Percentiles rank a stretch among this genome's conserved stretches.
phyloP scores from a whole-genome alignment of 1,140 invertebrate species.

The Cylas formicarius region DNA sequence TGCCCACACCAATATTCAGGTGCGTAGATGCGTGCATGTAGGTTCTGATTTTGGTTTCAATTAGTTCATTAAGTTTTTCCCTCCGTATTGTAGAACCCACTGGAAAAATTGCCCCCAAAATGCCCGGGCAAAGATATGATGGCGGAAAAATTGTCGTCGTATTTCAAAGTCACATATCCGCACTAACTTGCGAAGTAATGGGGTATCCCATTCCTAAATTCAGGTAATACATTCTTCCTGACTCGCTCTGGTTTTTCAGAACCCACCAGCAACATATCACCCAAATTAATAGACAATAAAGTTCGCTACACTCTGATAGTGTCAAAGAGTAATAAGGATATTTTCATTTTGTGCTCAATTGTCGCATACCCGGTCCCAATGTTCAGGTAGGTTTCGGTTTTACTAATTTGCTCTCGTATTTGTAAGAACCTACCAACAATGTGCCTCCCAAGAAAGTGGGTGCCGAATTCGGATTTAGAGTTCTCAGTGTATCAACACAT shows the following conservation, averaged over 20 bases:
- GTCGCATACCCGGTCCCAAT: conserved; percentile 58
- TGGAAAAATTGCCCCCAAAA: conserved; percentile 58
- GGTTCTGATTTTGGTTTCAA: conserved; percentile 50
- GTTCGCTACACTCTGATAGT: conserved; percentile 32
- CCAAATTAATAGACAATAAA: conserved; percentile 37
- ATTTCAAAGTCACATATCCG: conserved; percentile 30
- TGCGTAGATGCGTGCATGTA: conserved; percentile 42
- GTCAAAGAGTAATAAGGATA: conserved; percentile 35
- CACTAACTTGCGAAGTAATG: conserved; percentile 51
- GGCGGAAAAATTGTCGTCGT: conserved; percentile 58
- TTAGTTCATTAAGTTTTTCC: conserved; percentile 41
- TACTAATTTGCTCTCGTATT: conserved; percentile 9
- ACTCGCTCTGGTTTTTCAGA: conserved; percentile 51
- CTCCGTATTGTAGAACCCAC: conserved; percentile 52
- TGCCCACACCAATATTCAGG: conserved; percentile 61
- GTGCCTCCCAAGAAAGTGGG: conserved; percentile 49
- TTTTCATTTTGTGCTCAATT: conserved; percentile 56
- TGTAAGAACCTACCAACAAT: conserved; percentile 45
- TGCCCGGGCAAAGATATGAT: conserved; percentile 52
- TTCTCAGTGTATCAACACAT: conserved; percentile 53
- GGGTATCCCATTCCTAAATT: conserved; percentile 52
- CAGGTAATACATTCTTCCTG: conserved; percentile 42
- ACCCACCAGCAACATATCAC: conserved; percentile 59
- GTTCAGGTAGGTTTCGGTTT: conserved; percentile 49
- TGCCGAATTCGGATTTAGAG: conserved; percentile 58